Evolutionary conservation across 2,797 vertebrate species (phyloP).

Genomic region (Knipowitschia caucasica): DNA sequence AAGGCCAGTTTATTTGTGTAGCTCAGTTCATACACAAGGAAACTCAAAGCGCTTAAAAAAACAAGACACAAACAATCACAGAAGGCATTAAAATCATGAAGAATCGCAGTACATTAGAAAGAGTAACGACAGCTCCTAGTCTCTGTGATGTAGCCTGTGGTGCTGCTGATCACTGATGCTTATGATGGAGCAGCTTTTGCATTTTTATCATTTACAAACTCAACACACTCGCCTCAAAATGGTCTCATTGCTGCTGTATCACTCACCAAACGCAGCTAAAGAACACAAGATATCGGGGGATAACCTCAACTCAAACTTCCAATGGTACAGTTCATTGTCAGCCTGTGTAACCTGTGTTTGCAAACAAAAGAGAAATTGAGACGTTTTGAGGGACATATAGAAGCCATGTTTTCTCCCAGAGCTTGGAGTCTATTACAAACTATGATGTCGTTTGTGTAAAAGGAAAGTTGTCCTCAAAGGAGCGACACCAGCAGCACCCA

Average conservation of each 20-base stretch:
- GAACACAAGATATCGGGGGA: too few species aligned
- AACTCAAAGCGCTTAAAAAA: too few species aligned
- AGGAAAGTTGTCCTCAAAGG: conserved; percentile 5
- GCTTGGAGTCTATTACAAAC: not conserved
- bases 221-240: not conserved
- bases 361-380: too few species aligned
- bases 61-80: too few species aligned
- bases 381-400: too few species aligned
- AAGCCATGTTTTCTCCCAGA: not conserved
- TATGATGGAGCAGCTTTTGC: not conserved
- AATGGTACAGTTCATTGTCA: too few species aligned
- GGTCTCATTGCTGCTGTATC: not conserved
- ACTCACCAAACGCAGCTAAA: not conserved
- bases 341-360: too few species aligned
- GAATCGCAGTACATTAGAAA: not conserved
- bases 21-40: too few species aligned
- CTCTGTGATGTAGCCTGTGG: conserved; percentile 31
- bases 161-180: conserved; percentile 9
- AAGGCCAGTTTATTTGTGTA: too few species aligned
- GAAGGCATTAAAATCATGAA: too few species aligned
- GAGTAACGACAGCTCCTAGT: too few species aligned
- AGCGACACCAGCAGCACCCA: not conserved
- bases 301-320: not conserved
- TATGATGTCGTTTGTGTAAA: conserved; percentile 1
- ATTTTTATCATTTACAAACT: conserved; percentile 34